Conservation (phyloP, 1,140 invertebrate species). For the Hylyphantes graminicola region DNA sequence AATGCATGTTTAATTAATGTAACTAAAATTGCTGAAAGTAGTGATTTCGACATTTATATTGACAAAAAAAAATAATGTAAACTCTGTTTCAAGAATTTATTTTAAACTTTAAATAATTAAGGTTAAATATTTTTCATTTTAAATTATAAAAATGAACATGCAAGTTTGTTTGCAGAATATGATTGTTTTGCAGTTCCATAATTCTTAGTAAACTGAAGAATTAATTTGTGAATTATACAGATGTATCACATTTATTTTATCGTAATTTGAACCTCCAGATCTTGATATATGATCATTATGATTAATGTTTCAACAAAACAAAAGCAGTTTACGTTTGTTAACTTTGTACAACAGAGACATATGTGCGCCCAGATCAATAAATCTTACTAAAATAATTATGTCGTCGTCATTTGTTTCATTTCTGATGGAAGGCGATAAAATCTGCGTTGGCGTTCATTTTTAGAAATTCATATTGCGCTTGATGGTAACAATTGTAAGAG, state of each 20-base stretch:
- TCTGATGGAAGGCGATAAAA: slow-evolving; percentile 10
- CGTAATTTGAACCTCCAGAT: background rate
- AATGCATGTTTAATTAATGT: too few relatives aligned
- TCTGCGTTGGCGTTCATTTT: slow-evolving; percentile 25
- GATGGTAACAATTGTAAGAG: background rate
- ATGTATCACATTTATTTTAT: slow-evolving; percentile 6
- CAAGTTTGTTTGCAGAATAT: too few relatives aligned
- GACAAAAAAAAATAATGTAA: too few relatives aligned
- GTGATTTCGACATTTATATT: too few relatives aligned
- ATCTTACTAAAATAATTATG: background rate
- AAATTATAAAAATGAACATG: too few relatives aligned
- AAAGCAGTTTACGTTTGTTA: slow-evolving; percentile 35
- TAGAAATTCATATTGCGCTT: slow-evolving; percentile 19
- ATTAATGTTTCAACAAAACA: slow-evolving; percentile 20
- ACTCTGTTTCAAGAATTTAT: too few relatives aligned
- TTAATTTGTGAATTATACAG: too few relatives aligned
- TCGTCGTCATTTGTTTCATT: slow-evolving; percentile 16
- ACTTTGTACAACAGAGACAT: slow-evolving; percentile 1
- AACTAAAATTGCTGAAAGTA: too few relatives aligned
- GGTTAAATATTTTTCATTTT: too few relatives aligned
- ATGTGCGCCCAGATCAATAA: slow-evolving; percentile 12
- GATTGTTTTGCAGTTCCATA: too few relatives aligned
- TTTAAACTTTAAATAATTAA: too few relatives aligned
- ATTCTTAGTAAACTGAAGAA: too few relatives aligned
- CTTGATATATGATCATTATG: slow-evolving; percentile 28